phyloP scores from a whole-genome alignment of 1,140 invertebrate species.

The Brachionus asplanchnoidis region DNA sequence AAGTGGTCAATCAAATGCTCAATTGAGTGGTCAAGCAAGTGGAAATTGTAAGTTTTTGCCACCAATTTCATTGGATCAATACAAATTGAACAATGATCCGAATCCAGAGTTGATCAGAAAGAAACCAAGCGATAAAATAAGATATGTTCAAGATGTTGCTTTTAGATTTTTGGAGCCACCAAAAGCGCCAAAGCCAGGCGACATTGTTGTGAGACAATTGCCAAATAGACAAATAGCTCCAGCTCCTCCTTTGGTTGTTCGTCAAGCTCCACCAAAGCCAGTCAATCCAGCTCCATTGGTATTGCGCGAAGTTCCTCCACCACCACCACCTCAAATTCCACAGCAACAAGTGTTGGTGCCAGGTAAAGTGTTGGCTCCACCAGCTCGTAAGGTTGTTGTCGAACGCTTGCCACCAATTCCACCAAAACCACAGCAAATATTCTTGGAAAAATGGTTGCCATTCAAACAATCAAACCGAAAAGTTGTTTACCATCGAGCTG shows the following conservation, averaged over 20 bases:
- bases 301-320: slow-evolving; percentile 24
- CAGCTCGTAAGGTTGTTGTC: slow-evolving; percentile 31
- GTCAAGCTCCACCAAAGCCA: slow-evolving; percentile 27
- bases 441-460: slow-evolving; percentile 35
- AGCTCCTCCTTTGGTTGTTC: slow-evolving; percentile 35
- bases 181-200: slow-evolving; percentile 26
- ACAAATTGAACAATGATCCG: slow-evolving; percentile 40
- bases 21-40: not conserved
- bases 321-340: not conserved
- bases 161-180: slow-evolving; percentile 34
- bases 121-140: slow-evolving; percentile 15
- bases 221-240: slow-evolving; percentile 29
- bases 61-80: slow-evolving; percentile 17
- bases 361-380: slow-evolving; percentile 31
- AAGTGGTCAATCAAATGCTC: not conserved
- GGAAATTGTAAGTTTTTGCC: slow-evolving; percentile 23
- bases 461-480: slow-evolving; percentile 18
- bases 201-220: slow-evolving; percentile 10
- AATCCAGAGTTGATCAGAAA: slow-evolving; percentile 34
- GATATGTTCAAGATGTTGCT: slow-evolving; percentile 18
- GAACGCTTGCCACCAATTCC: slow-evolving; percentile 36
- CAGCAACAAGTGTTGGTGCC: not conserved
- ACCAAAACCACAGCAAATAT: slow-evolving; percentile 23
- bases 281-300: slow-evolving; percentile 10
- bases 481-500: slow-evolving; percentile 16